A percentile compares a stretch with the other conserved stretches of the same genome.
These are phyloP conservation scores for Poecile atricapillus DNA, from an alignment of 2,113 vertebrate species.

Conservation along the genomic window DNA sequence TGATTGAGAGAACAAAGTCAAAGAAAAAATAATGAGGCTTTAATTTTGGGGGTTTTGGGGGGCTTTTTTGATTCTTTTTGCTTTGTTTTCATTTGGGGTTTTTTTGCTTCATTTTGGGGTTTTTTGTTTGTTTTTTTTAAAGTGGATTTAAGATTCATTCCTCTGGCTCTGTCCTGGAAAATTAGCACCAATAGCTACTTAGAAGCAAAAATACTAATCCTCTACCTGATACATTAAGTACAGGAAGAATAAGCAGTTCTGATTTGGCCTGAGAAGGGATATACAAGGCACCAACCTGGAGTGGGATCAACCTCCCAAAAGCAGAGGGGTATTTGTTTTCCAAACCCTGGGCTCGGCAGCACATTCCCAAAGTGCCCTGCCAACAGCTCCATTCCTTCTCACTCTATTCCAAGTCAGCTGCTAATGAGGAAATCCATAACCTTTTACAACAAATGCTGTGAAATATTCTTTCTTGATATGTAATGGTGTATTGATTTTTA, in stretches of 20 bases:
- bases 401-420: background rate
- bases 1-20: background rate
- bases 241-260: background rate
- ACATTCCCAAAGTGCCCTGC: rapidly evolving
- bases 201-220: background rate
- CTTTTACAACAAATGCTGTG: conserved; percentile 8
- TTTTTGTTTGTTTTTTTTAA: background rate
- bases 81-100: too few relatives aligned
- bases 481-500: conserved; percentile 61
- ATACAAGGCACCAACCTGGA: rapidly evolving
- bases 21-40: background rate
- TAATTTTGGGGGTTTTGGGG: too few relatives aligned
- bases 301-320: rapidly evolving
- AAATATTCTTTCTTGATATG: background rate
- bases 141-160: background rate
- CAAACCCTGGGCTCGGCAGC: rapidly evolving
- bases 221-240: background rate
- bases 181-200: background rate
- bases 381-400: background rate
- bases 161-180: background rate
- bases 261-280: background rate
- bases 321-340: rapidly evolving
- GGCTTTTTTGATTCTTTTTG: too few relatives aligned
- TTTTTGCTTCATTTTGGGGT: too few relatives aligned
- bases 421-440: conserved; percentile 62